Base-by-base conservation (phyloP, 2,113 vertebrate genomes). In the Platysteira castanea region DNA sequence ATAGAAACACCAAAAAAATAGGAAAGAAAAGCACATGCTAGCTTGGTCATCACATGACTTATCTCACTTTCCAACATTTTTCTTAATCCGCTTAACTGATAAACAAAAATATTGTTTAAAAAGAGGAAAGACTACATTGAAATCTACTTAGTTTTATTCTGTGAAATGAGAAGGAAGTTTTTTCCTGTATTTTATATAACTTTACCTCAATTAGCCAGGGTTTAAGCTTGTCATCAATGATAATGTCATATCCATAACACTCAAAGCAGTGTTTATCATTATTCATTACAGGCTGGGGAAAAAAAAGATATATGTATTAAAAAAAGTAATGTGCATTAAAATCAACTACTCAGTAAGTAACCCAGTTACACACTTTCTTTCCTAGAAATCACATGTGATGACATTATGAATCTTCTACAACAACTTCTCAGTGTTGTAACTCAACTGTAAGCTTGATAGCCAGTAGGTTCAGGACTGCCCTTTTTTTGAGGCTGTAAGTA, bases 201-300 rank as follows among this genome's bases (percentile, higher is more conserved):
- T 96, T 98, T 95, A 99, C 99, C 99, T 99, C 99, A 23, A 99
- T 99, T 41, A 99, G 98, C 99, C 99, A 99, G 3, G 99, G 99
- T 96, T 99, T 99, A 84, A 99, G 98, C 95, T 97, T 99, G 98
- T 99, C 99, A 59, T 99, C 99, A 22, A 99, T 99, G 89, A 99
- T 99, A 97, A 99, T 99, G 97, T 99, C 99, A 64, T 99, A 99
- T 28, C 99, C 99, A 4, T 99, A 99, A 93, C 99, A 99, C 74
- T 99, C 99, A 52, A 99, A 99, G 97, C 99, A 99, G 97, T 99
- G 99, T 84, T 99, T 99, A 97, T 99, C 99, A 15, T 99, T 99
- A 97, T 99, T 99, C 99, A 99, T 99, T 91, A 99, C 99, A 7
- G 99, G 99, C 99, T 99, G 31, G 21, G 74, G 53, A 79, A 2